These are phyloP conservation scores for Mormyrus iriodes DNA, from an alignment of 2,113 vertebrate species.

Conservation along the genomic window DNA sequence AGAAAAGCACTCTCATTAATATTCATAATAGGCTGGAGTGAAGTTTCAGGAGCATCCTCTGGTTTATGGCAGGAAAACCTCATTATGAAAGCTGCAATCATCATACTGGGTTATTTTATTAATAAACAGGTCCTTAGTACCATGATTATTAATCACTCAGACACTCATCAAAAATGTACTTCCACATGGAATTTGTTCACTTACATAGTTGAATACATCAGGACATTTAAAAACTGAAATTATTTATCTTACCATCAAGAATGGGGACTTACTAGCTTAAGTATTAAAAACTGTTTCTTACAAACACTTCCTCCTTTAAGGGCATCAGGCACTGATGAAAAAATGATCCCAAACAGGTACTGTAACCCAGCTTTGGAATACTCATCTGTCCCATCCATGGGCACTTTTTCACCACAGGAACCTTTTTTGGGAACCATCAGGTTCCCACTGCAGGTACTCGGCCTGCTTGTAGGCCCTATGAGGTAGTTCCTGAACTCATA, in stretches of 20 bases:
- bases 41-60: background rate
- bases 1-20: background rate
- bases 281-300: too few species aligned
- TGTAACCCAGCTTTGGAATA: too few species aligned
- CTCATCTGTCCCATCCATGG: background rate
- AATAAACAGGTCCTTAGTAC: background rate
- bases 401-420: background rate
- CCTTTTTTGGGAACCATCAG: background rate
- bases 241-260: too few species aligned
- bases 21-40: background rate
- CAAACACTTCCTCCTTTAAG: too few species aligned
- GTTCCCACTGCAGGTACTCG: background rate
- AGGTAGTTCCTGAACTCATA: too few species aligned
- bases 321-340: too few species aligned
- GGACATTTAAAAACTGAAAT: too few species aligned
- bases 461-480: background rate
- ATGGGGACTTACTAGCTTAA: too few species aligned
- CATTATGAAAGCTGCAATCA: background rate
- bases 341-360: background rate
- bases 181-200: too few species aligned
- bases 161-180: too few species aligned
- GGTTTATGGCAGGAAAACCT: background rate
- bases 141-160: too few species aligned
- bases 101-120: background rate
- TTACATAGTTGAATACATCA: too few species aligned